Evolutionary conservation across 2,888 invertebrate genomes (phyloP).

Genomic region (Coremacera marginata): DNA sequence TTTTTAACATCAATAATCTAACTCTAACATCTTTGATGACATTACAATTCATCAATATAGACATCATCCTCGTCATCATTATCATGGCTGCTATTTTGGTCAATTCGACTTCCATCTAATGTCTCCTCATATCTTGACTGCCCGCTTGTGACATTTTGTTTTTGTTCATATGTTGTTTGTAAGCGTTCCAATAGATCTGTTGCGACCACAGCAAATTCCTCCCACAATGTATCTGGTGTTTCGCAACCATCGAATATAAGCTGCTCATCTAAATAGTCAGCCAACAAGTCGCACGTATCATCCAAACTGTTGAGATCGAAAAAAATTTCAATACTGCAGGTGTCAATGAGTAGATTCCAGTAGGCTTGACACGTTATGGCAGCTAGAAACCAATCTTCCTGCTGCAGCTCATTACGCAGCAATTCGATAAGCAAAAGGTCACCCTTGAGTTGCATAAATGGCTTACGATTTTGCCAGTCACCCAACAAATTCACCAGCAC

Average conservation of each 20-base stretch:
- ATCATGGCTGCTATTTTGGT: constrained; percentile 47
- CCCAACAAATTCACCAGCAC: constrained; percentile 85
- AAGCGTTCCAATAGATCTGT: constrained; percentile 77
- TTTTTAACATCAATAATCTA: not conserved
- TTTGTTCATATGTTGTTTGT: constrained; percentile 60
- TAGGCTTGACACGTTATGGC: constrained; percentile 81
- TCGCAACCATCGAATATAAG: constrained; percentile 67
- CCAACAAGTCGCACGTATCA: constrained; percentile 71
- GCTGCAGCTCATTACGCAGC: constrained; percentile 72
- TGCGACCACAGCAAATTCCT: constrained; percentile 81
- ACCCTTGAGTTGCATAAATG: constrained; percentile 72
- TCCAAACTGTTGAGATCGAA: constrained; percentile 68
- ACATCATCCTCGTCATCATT: constrained; percentile 59
- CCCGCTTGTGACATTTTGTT: constrained; percentile 42
- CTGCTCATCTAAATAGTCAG: constrained; percentile 75
- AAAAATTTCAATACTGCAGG: constrained; percentile 70
- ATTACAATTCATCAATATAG: constrained; percentile 61
- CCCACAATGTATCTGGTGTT: constrained; percentile 72
- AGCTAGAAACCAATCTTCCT: constrained; percentile 78
- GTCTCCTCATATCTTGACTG: not conserved
- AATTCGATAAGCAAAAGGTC: constrained; percentile 72
- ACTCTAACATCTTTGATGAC: not conserved
- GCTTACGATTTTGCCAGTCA: constrained; percentile 72
- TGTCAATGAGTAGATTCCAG: constrained; percentile 78
- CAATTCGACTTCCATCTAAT: not conserved